Conservation (phyloP, 2,888 invertebrate genomes). For the Thelaira solivaga region DNA sequence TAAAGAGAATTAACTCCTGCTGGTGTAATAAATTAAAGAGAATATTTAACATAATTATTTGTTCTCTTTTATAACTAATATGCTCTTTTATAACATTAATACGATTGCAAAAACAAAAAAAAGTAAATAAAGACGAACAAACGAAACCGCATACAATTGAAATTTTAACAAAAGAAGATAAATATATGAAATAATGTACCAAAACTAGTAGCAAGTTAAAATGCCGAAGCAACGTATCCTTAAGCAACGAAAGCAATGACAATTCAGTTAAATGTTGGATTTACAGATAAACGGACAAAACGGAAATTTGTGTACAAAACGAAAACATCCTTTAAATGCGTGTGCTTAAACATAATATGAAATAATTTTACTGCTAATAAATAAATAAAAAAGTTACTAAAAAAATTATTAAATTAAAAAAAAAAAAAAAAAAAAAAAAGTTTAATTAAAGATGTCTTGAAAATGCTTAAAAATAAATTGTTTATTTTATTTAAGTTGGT, state of each 20-base stretch:
- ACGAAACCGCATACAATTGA: slow-evolving; percentile 35
- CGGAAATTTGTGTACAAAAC: slow-evolving; percentile 60
- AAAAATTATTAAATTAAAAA: background rate
- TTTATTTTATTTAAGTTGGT: too few relatives aligned
- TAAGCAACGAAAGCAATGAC: slow-evolving; percentile 69
- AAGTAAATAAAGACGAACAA: too few relatives aligned
- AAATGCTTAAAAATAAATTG: too few relatives aligned
- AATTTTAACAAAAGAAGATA: slow-evolving; percentile 16
- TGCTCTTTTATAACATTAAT: slow-evolving; percentile 16
- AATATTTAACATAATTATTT: background rate
- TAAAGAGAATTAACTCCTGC: background rate
- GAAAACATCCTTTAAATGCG: slow-evolving; percentile 8
- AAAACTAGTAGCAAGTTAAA: slow-evolving; percentile 38
- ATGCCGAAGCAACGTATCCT: slow-evolving; percentile 68
- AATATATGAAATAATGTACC: slow-evolving; percentile 13
- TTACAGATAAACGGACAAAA: slow-evolving; percentile 71
- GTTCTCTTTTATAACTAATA: background rate
- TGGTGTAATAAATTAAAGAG: background rate
- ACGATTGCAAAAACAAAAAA: slow-evolving; percentile 17
- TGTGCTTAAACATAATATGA: slow-evolving; percentile 26
- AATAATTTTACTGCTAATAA: background rate
- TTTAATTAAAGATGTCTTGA: too few relatives aligned
- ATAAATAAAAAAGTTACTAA: background rate
- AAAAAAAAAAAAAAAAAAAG: too few relatives aligned
- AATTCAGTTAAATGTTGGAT: slow-evolving; percentile 75